Evolutionary conservation across 35 echinoderm and acorn worm genomes (phyloP), one percentile per base, ranked within the genome.

Genomic region (Ptychodera flava): DNA sequence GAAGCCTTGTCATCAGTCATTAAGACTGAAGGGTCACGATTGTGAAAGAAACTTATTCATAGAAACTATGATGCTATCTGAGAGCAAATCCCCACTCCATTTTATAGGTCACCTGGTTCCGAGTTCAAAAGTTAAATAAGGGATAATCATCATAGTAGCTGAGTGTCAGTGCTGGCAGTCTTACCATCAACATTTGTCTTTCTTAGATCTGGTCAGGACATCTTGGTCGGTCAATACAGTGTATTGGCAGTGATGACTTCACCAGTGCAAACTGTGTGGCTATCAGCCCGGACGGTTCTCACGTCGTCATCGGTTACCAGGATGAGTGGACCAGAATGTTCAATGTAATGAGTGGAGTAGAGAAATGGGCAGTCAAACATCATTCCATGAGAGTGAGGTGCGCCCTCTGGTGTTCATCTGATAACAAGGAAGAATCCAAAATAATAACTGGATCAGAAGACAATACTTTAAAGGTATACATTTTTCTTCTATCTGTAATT

Each of bases 141-240:
- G n/a, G n/a, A n/a, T n/a, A n/a, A n/a, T n/a, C n/a, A n/a, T n/a
- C n/a, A n/a, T n/a, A n/a, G n/a, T n/a, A n/a, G n/a, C n/a, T n/a
- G n/a, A n/a, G n/a, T n/a, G n/a, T n/a, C n/a, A n/a, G n/a, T n/a
- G n/a, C n/a, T n/a, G n/a, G n/a, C n/a, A n/a, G n/a, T n/a, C 45
- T 64, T 22, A 12, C 22, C 45, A 64, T 64, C 22, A 12, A 12
- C 45, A 64, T 64, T 12, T 64, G 6, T 64, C 45, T 64, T 22
- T 80, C 31, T 80, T 80, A 99, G 96, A 86, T 99, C 15, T 99
- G 96, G 96, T 99, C 96, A 27, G 96, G 96, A 1, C 94, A 91
- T 83, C 86, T 99, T 0, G 96, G 96, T 34, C 89, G 85, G 33
- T 87, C 88, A 79, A 34, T 92, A 16, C 76, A 77, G 12, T 88